These are phyloP conservation scores for Eremobia ochroleuca DNA, from an alignment of 2,888 invertebrate species.

Conservation along the genomic window DNA sequence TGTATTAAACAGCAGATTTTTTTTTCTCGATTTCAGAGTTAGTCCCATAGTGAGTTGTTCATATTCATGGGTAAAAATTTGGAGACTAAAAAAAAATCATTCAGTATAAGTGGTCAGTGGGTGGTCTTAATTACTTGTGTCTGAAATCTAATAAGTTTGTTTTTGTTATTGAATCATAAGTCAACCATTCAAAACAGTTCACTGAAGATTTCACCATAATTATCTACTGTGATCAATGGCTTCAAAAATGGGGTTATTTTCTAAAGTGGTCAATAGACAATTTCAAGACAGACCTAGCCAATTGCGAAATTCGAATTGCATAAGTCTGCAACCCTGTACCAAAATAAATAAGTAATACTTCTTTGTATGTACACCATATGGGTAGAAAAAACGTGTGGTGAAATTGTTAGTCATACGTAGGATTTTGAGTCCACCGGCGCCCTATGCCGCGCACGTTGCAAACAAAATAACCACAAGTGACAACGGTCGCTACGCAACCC, in stretches of 20 bases:
- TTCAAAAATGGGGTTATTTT: neutral
- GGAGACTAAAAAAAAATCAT: no score
- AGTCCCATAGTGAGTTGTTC: no score
- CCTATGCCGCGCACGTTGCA: conserved; percentile 48
- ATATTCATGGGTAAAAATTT: no score
- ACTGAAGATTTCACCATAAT: neutral
- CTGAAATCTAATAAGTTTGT: neutral
- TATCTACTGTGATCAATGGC: neutral
- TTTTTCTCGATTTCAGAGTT: no score
- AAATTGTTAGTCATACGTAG: conserved; percentile 26
- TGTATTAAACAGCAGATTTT: no score
- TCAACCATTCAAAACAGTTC: neutral
- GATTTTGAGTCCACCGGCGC: conserved; percentile 16
- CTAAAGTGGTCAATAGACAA: neutral
- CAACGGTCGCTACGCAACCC: conserved; percentile 55
- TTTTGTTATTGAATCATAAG: neutral
- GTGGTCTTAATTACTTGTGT: neutral
- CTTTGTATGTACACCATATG: neutral
- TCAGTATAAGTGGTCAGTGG: no score
- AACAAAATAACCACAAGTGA: conserved; percentile 32
- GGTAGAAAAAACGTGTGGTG: neutral
- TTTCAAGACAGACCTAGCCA: neutral
- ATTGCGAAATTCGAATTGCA: conserved; percentile 25
- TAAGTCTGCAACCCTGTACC: conserved; percentile 15
- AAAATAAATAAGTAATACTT: neutral